Percentiles rank a stretch among this genome's conserved stretches.
phyloP scores from a whole-genome alignment of 1,140 invertebrate species.

The Solen grandis region DNA sequence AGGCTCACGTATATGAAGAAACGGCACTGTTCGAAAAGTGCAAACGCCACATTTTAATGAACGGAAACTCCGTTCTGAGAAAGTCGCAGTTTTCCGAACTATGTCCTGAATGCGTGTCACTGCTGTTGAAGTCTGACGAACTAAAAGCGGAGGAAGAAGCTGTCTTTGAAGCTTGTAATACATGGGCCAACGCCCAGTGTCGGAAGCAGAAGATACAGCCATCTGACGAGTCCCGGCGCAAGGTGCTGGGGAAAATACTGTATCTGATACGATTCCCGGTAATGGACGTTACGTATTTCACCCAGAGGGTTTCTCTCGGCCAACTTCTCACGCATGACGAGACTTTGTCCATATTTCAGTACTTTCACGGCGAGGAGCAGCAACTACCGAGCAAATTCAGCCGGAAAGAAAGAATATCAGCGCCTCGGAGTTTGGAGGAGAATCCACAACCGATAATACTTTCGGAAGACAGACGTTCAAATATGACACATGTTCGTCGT shows the following conservation, averaged over 20 bases:
- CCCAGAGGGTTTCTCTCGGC: slow-evolving; percentile 49
- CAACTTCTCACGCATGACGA: slow-evolving; percentile 40
- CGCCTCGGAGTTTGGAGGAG: slow-evolving; percentile 13
- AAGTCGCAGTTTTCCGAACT: slow-evolving; percentile 42
- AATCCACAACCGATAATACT: slow-evolving; percentile 37
- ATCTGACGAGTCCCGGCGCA: slow-evolving; percentile 35
- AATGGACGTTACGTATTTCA: slow-evolving; percentile 58
- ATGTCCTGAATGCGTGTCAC: slow-evolving; percentile 37
- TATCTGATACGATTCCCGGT: slow-evolving; percentile 58
- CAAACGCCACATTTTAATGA: slow-evolving; percentile 35
- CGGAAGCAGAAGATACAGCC: slow-evolving; percentile 43
- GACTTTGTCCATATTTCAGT: slow-evolving; percentile 51
- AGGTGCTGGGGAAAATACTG: slow-evolving; percentile 48
- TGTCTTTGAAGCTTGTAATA: slow-evolving; percentile 43
- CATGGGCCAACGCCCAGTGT: slow-evolving; percentile 59
- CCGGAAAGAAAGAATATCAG: slow-evolving; percentile 16
- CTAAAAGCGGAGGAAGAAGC: slow-evolving; percentile 47
- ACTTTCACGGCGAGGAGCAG: slow-evolving; percentile 48
- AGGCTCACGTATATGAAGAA: slow-evolving; percentile 56
- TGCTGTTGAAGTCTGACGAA: slow-evolving; percentile 48
- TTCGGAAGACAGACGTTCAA: neutral
- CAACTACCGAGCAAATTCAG: slow-evolving; percentile 43
- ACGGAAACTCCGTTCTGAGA: slow-evolving; percentile 30
- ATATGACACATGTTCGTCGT: neutral
- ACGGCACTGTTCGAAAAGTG: slow-evolving; percentile 50